Evolutionary conservation across 2,113 vertebrate genomes (phyloP), one percentile per base, ranked within the genome.

Genomic region (Daphoenositta chrysoptera): DNA sequence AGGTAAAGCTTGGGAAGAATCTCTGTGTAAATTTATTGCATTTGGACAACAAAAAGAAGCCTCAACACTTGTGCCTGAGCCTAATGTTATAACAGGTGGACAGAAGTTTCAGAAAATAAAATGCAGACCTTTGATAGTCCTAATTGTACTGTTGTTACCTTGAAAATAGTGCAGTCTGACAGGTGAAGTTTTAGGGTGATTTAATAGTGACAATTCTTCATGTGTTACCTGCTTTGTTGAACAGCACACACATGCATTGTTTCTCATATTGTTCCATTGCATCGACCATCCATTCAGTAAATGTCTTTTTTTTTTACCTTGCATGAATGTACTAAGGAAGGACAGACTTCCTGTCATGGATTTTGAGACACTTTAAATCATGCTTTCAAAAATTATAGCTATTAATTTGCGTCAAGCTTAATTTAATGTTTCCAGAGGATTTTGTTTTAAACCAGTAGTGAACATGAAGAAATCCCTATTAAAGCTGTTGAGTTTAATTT

Each of bases 251-350:
- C 89, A 78, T 94, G 54, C 91, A 15, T 96, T 91, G 83, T 97
- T 98, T 93, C 85, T 94, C 92, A 93, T 95, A 70, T 65, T 92
- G 75, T 98, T 90, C 89, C 97, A 97, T 98, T 97, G 70, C 97
- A 97, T 96, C 64, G 48, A 92, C 83, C 95, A 96, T 96, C 91
- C 96, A 96, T 97, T 96, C 95, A 93, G 44, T 91, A 87, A 95
- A 72, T 97, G 95, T 97, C 28, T 86, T 87, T 94, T 94, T 94
- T 96, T 97, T 97, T 95, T 93, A 76, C 66, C n/a, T 93, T 90
- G 95, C 94, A 84, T 93, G 75, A 87, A 13, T 81, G 58, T 94
- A 57, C 44, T 83, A 63, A 85, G 87, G 87, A 93, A 93, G 86
- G 64, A 83, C 61, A 90, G 23, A 12, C 60, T 89, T 96, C 73